These are phyloP conservation scores for Heloderma charlesbogerti DNA, from an alignment of 2,113 vertebrate genomes.

Conservation along the genomic window DNA sequence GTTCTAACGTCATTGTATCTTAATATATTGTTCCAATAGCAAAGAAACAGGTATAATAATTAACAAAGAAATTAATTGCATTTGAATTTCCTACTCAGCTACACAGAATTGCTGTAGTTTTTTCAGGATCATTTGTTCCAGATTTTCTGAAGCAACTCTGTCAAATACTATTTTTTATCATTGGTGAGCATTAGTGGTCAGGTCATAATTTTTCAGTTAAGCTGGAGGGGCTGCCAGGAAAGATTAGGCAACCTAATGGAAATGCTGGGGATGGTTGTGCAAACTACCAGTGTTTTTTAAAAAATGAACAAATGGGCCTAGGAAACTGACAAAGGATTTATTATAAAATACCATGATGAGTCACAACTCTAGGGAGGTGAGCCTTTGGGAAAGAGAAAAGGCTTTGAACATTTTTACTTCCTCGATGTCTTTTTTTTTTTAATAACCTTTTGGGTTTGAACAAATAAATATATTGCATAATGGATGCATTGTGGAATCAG, in stretches of 20 bases:
- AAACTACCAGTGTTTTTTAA: not conserved
- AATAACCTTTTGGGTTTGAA: not conserved
- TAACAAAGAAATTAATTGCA: not conserved
- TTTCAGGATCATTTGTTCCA: not conserved
- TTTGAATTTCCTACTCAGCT: not conserved
- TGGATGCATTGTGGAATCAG: too few relatives aligned
- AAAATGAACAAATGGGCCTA: not conserved
- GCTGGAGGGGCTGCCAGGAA: slow-evolving; percentile 3
- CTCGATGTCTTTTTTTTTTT: slow-evolving; percentile 38
- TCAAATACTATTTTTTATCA: slow-evolving; percentile 37
- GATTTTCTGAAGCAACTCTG: not conserved
- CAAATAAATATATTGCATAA: not conserved
- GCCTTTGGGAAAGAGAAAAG: slow-evolving; percentile 21
- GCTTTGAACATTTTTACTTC: slow-evolving; percentile 22
- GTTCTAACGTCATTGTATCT: not conserved
- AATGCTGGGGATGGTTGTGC: slow-evolving; percentile 11
- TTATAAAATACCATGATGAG: slow-evolving; percentile 26
- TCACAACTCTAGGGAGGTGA: slow-evolving; percentile 33
- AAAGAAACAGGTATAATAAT: not conserved
- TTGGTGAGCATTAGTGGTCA: not conserved
- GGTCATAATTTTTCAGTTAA: slow-evolving; percentile 24
- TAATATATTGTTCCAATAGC: not conserved
- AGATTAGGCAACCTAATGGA: slow-evolving; percentile 15
- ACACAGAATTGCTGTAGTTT: not conserved
- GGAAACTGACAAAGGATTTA: slow-evolving; percentile 29